A percentile compares a stretch with the other conserved stretches of the same genome.
These are phyloP conservation scores for Halocynthia aurantium DNA, from an alignment of 23 tunicate genomes.

Conservation along the genomic window DNA sequence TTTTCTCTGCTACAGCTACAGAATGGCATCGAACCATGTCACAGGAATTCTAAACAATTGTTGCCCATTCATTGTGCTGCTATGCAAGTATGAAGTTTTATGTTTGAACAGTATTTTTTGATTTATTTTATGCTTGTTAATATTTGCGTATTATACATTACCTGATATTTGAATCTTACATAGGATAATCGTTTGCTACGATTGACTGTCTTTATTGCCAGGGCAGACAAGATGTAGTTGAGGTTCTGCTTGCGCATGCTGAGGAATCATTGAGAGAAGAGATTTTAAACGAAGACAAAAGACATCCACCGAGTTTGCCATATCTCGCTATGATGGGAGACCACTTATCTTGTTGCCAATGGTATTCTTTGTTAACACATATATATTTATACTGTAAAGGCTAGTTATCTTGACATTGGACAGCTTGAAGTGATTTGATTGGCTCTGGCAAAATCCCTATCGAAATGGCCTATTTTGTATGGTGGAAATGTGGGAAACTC, in stretches of 20 bases:
- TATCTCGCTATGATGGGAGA: constrained; percentile 64
- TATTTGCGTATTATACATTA: too few species aligned
- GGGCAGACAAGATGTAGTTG: constrained; percentile 79
- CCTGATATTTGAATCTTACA: too few species aligned
- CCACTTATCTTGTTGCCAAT: constrained; percentile 51
- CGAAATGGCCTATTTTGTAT: too few species aligned
- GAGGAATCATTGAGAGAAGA: constrained; percentile 50
- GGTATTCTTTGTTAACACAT: constrained; percentile 26
- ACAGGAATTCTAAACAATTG: constrained; percentile 44
- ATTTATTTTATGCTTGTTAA: background rate
- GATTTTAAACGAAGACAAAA: constrained; percentile 46
- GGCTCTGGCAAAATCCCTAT: too few species aligned
- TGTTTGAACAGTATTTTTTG: background rate
- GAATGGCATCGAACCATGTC: constrained; percentile 37
- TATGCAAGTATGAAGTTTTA: constrained; percentile 56
- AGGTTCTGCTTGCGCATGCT: constrained; percentile 42
- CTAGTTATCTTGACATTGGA: background rate
- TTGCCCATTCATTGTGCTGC: constrained; percentile 94
- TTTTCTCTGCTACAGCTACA: constrained; percentile 29
- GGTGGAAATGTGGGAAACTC: too few species aligned
- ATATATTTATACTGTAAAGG: background rate
- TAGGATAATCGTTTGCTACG: too few species aligned
- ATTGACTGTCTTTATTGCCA: background rate
- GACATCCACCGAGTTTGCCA: constrained; percentile 78
- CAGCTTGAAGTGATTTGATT: background rate